phyloP scores from a whole-genome alignment of 2,113 vertebrate genomes.

The Notechis scutatus region DNA sequence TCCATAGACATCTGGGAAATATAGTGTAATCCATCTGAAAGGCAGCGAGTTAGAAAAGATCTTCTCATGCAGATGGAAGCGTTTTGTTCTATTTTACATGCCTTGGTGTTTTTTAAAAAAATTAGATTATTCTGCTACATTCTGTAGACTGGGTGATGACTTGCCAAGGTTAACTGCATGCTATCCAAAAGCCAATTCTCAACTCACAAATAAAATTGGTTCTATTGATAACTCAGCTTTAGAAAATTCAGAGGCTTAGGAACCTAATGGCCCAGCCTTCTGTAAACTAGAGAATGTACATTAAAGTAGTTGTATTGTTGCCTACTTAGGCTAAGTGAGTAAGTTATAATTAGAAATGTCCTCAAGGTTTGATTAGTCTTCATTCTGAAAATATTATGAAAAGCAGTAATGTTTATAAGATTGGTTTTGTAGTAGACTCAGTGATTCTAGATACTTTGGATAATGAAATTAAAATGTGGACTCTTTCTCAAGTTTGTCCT shows the following conservation, averaged over 20 bases:
- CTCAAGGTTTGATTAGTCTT: not conserved
- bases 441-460: not conserved
- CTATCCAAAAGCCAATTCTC: conserved; percentile 49
- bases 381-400: not conserved
- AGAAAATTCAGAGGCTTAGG: not conserved
- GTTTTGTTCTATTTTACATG: not conserved
- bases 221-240: conserved; percentile 42
- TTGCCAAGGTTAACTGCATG: conserved; percentile 49
- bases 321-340: rapidly evolving
- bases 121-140: not conserved
- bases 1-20: not conserved
- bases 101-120: not conserved
- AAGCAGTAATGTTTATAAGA: not conserved
- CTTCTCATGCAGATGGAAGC: not conserved
- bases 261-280: not conserved
- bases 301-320: not conserved
- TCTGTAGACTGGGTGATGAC: conserved; percentile 6
- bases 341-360: not conserved
- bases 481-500: not conserved
- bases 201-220: conserved; percentile 39
- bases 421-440: not conserved
- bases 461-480: not conserved
- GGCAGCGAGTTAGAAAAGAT: not conserved
- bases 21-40: not conserved
- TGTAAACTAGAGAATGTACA: not conserved